These are phyloP conservation scores for Eleutherodactylus coqui DNA, from an alignment of 2,797 vertebrate genomes.

Conservation along the genomic window DNA sequence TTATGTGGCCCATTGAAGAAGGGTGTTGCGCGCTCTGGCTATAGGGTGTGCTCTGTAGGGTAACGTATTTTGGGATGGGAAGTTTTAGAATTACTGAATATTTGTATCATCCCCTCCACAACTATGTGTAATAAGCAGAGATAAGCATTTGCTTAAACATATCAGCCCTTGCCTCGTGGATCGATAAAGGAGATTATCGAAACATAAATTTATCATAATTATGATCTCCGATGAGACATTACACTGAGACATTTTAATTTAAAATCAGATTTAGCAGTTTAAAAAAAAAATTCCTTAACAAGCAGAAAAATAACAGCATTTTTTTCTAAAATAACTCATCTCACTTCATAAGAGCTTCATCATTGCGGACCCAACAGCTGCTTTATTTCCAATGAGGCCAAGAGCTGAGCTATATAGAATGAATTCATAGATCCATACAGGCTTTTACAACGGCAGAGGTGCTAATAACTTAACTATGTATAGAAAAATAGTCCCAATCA, in stretches of 20 bases:
- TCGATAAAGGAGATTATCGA: constrained; percentile 78
- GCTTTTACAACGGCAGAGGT: constrained; percentile 74
- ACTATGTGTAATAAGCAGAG: constrained; percentile 57
- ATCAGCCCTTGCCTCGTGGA: constrained; percentile 68
- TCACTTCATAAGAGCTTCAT: constrained; percentile 75
- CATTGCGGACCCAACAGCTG: constrained; percentile 66
- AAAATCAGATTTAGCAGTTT: constrained; percentile 74
- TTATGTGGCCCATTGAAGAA: background rate
- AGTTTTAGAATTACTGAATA: constrained; percentile 13
- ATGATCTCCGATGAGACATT: constrained; percentile 78
- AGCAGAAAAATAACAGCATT: constrained; percentile 80
- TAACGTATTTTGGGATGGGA: background rate
- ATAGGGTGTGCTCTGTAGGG: background rate
- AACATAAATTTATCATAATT: constrained; percentile 79
- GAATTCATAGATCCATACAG: constrained; percentile 76
- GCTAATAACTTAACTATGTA: constrained; percentile 76
- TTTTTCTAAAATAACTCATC: constrained; percentile 74
- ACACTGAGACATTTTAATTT: constrained; percentile 77
- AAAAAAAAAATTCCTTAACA: constrained; percentile 74
- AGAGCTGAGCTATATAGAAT: constrained; percentile 76
- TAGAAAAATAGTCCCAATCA: constrained; percentile 75
- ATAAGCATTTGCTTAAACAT: constrained; percentile 58
- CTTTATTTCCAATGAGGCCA: constrained; percentile 71
- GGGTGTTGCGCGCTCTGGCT: background rate
- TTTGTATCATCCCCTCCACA: constrained; percentile 12